A percentile compares a stretch with the other conserved stretches of the same genome.
phyloP scores from a whole-genome alignment of 1,140 invertebrate species.

The Copidosoma floridanum region DNA sequence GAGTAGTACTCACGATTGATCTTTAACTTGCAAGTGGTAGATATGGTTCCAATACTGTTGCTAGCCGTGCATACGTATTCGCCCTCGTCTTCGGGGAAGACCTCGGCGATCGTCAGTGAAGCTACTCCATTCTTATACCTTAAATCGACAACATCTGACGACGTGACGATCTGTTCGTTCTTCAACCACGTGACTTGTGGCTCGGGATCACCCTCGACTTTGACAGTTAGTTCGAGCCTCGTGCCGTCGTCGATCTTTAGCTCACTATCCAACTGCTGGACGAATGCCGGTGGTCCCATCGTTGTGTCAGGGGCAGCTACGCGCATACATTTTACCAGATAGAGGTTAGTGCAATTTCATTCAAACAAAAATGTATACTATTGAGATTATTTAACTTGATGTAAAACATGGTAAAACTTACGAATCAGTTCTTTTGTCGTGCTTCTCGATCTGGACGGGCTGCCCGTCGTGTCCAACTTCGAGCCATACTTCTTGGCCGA shows the following conservation, averaged over 20 bases:
- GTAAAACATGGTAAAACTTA: too few species aligned
- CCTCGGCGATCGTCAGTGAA: conserved; percentile 82
- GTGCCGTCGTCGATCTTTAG: conserved; percentile 79
- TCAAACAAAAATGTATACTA: too few species aligned
- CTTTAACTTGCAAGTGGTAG: conserved; percentile 79
- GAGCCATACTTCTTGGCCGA: conserved; percentile 75
- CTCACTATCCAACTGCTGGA: conserved; percentile 65
- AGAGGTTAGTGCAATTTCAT: too few species aligned
- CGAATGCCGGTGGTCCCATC: conserved; percentile 84
- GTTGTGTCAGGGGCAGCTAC: conserved; percentile 76
- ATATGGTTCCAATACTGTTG: conserved; percentile 81
- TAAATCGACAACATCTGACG: conserved; percentile 82
- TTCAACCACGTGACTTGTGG: conserved; percentile 86
- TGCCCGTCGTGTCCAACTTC: conserved; percentile 69
- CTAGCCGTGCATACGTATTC: conserved; percentile 84
- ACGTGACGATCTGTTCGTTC: conserved; percentile 71
- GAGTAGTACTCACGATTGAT: conserved; percentile 71
- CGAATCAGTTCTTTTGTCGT: conserved; percentile 86
- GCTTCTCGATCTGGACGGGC: conserved; percentile 78
- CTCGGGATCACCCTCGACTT: conserved; percentile 87
- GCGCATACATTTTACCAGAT: neutral
- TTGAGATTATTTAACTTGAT: too few species aligned
- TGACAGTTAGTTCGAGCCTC: conserved; percentile 71
- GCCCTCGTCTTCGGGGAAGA: conserved; percentile 93
- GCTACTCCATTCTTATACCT: conserved; percentile 89